Evolutionary conservation across 2,113 vertebrate genomes (phyloP).

Genomic region (Chlamydotis undulata): DNA sequence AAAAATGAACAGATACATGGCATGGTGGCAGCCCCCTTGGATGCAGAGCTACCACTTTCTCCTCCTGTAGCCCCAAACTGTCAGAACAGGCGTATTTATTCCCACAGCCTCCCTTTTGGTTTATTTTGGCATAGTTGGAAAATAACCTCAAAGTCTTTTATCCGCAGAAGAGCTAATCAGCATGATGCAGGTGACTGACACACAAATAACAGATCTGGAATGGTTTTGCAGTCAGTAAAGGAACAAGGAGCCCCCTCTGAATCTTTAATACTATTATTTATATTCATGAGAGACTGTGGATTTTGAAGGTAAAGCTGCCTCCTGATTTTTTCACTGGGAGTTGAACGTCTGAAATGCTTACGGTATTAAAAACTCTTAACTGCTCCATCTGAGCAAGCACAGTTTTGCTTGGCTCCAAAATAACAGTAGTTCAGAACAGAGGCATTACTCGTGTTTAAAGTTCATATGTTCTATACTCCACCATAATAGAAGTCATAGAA

Average conservation of each 20-base stretch:
- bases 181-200: neutral
- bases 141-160: neutral
- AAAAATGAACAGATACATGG: slow-evolving; percentile 32
- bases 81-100: neutral
- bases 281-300: neutral
- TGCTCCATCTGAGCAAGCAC: neutral
- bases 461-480: neutral
- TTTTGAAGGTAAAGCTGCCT: neutral
- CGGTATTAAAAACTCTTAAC: neutral
- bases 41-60: neutral
- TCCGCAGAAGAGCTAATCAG: neutral
- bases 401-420: neutral
- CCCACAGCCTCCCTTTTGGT: neutral
- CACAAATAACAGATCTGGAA: neutral
- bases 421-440: neutral
- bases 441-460: neutral
- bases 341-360: neutral
- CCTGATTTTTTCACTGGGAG: neutral
- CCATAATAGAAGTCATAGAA: neutral
- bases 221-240: neutral
- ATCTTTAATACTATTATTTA: neutral
- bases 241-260: neutral
- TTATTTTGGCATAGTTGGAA: neutral
- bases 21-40: neutral
- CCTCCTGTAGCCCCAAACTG: neutral